Evolutionary conservation across 2,888 invertebrate genomes (phyloP), one percentile per base, ranked within the genome.

Genomic region (Drosophila recens): DNA sequence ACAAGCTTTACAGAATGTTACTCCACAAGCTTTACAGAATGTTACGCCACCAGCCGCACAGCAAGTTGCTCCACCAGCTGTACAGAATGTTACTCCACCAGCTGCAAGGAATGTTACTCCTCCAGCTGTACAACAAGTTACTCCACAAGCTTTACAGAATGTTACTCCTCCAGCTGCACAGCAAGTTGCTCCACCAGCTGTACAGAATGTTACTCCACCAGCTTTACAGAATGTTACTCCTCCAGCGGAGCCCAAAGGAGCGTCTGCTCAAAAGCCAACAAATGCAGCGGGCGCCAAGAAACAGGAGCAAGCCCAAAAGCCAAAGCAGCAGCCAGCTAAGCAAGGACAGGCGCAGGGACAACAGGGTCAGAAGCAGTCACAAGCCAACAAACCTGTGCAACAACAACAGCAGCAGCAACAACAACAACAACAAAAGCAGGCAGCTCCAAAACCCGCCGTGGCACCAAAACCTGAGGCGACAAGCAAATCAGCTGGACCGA

Each of bases 261-360:
- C 20, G 13, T 23, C 45, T 10, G 62, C 67, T 30, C 71, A 74
- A 2, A 81, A 77, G 17, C 46, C 46, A 15, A n/a, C 62, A 13
- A 40, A 36, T 38, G 40, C 63, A 34, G 56, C 54, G 10, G 67
- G 69, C 48, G 65, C 38, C 17, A 87, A 87, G 46, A 84, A 84
- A 33, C 79, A 67, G 15, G 84, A 84, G 6, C 46, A 63, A 15
- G 30, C 38, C 2, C 77, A 73, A 23, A 80, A 78, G n/a, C 46
- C 56, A 48, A 79, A 75, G 42, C 74, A 72, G 36, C 67, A 71
- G 30, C 51, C 52, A 4, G n/a, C 36, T 4, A 64, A 79, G 57
- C 73, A 62, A 57, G 71, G 67, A 45, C 64, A 48, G 15, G 13
- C 43, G 15, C 46, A 63, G 10, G 38, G 38, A 38, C 56, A 49